These are phyloP conservation scores for Ecdyonurus torrentis DNA, from an alignment of 2,888 invertebrate species.

Conservation along the genomic window DNA sequence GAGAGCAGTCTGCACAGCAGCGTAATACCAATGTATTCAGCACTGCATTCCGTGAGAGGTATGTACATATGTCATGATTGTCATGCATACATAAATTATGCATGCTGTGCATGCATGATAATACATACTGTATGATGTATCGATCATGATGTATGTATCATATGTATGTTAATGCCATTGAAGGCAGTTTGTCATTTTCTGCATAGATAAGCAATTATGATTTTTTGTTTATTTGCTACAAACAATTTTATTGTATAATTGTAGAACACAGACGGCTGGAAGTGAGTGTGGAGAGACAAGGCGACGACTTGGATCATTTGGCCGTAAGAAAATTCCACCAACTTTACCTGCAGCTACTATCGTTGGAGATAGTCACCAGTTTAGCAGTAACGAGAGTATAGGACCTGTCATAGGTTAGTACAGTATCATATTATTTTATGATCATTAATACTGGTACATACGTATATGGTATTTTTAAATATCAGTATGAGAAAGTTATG, in stretches of 20 bases:
- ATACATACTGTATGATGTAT: no score
- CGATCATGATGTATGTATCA: no score
- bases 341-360: background rate
- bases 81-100: no score
- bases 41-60: conserved; percentile 43
- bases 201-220: no score
- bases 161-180: no score
- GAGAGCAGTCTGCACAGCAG: conserved; percentile 1
- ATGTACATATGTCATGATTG: no score
- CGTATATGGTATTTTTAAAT: no score
- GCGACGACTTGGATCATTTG: conserved; percentile 28
- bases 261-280: conserved; percentile 34
- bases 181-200: no score
- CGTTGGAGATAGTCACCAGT: conserved; percentile 37
- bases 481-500: background rate
- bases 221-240: no score
- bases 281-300: conserved; percentile 32
- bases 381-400: conserved; percentile 68
- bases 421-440: background rate
- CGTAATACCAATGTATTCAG: conserved; percentile 20
- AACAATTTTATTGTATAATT: conserved; percentile 12
- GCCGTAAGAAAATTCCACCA: conserved; percentile 22
- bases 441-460: no score
- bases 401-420: conserved; percentile 29
- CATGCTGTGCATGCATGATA: no score